Conservation (phyloP, 2,888 invertebrate genomes). For the Ornithoptera priamus region DNA sequence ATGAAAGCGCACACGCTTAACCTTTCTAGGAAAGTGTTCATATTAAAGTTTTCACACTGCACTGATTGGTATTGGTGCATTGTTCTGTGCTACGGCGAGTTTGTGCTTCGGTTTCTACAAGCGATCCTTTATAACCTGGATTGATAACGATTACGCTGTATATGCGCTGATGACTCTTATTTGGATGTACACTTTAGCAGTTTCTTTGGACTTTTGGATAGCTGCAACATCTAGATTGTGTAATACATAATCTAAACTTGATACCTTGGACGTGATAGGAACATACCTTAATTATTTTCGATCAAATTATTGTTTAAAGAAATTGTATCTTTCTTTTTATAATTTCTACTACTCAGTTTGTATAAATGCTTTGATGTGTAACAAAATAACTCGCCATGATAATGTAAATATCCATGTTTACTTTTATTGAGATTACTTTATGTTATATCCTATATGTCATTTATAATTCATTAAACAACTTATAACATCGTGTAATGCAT, state of each 20-base stretch:
- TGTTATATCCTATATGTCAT: background rate
- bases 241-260: slow-evolving; percentile 6
- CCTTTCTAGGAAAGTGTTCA: slow-evolving; percentile 31
- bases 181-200: slow-evolving; percentile 40
- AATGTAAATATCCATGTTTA: background rate
- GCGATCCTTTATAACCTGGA: slow-evolving; percentile 43
- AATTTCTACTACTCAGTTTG: too few species aligned
- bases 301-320: too few species aligned
- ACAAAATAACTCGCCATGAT: background rate
- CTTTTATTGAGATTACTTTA: background rate
- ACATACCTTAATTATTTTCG: too few species aligned
- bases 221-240: slow-evolving; percentile 34
- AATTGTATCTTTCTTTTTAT: too few species aligned
- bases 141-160: slow-evolving; percentile 36
- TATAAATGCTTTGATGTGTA: too few species aligned
- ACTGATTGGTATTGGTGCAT: slow-evolving; percentile 42
- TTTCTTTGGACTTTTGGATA: slow-evolving; percentile 46
- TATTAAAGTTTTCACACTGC: slow-evolving; percentile 43
- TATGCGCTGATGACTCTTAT: slow-evolving; percentile 24
- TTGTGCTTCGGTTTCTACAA: slow-evolving; percentile 44
- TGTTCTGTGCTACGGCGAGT: slow-evolving; percentile 43
- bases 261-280: too few species aligned
- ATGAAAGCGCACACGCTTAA: slow-evolving; percentile 38
- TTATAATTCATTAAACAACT: background rate
- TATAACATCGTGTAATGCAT: background rate